A percentile compares a stretch with the other conserved stretches of the same genome.
These are phyloP conservation scores for Paracanthobrama guichenoti DNA, from an alignment of 2,113 vertebrate genomes.

Conservation along the genomic window DNA sequence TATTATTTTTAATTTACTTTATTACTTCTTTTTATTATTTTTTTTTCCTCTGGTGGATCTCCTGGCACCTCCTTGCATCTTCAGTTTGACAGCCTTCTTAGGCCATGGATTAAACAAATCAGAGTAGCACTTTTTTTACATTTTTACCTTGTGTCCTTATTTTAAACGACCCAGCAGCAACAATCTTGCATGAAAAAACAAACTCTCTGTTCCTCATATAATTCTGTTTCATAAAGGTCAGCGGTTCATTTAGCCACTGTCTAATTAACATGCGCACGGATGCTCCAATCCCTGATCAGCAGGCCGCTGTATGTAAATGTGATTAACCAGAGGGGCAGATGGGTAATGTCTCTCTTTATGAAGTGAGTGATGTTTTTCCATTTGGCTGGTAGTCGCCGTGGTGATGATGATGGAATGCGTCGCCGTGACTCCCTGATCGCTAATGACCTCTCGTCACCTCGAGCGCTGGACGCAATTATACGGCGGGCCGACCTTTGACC, in stretches of 20 bases:
- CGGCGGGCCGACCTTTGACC: constrained; percentile 27
- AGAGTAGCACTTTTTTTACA: background rate
- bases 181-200: background rate
- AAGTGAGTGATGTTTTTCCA: constrained; percentile 49
- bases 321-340: constrained; percentile 49
- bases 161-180: background rate
- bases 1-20: no score
- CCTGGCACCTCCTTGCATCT: background rate
- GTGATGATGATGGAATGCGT: constrained; percentile 48
- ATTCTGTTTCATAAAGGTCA: constrained; percentile 22
- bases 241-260: background rate
- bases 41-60: background rate
- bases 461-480: constrained; percentile 32
- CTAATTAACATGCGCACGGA: constrained; percentile 36
- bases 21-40: no score
- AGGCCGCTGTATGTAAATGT: constrained; percentile 42
- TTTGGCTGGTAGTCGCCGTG: constrained; percentile 35
- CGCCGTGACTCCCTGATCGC: constrained; percentile 12
- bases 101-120: no score
- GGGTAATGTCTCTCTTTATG: constrained; percentile 49
- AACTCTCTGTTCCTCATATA: background rate
- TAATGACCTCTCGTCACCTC: constrained; percentile 18
- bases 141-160: background rate
- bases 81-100: background rate
- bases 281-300: constrained; percentile 37